These are phyloP conservation scores for Squalus acanthias DNA, from an alignment of 2,797 vertebrate genomes.

Conservation along the genomic window DNA sequence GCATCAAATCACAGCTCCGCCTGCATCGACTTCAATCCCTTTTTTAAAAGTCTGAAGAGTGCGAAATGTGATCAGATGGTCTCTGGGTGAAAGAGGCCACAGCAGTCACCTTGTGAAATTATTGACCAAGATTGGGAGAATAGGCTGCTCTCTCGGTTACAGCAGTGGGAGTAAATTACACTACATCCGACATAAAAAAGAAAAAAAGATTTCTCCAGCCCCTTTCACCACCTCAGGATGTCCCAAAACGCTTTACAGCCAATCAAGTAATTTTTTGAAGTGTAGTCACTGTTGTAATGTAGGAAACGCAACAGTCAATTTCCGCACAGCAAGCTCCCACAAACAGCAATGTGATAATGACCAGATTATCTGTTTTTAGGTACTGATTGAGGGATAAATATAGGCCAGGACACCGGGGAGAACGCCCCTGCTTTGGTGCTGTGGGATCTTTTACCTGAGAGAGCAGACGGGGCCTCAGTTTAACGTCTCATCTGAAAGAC, in stretches of 20 bases:
- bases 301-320: not conserved
- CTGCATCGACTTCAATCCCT: not conserved
- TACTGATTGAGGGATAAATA: not conserved
- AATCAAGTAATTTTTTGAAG: not conserved
- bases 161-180: not conserved
- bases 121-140: not conserved
- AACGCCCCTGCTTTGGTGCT: too few species aligned
- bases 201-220: not conserved
- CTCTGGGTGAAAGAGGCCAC: not conserved
- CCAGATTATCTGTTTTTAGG: not conserved
- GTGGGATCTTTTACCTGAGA: not conserved
- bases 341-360: not conserved
- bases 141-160: not conserved
- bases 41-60: not conserved
- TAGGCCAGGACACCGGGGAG: not conserved
- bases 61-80: not conserved
- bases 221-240: not conserved
- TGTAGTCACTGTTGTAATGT: not conserved
- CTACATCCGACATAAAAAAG: not conserved
- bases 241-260: not conserved
- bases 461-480: not conserved
- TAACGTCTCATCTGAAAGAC: not conserved
- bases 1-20: not conserved
- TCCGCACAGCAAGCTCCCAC: not conserved
- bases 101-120: not conserved